Base-by-base conservation (phyloP, 2,888 invertebrate genomes). In the Lepidocyrtoides sp. region DNA sequence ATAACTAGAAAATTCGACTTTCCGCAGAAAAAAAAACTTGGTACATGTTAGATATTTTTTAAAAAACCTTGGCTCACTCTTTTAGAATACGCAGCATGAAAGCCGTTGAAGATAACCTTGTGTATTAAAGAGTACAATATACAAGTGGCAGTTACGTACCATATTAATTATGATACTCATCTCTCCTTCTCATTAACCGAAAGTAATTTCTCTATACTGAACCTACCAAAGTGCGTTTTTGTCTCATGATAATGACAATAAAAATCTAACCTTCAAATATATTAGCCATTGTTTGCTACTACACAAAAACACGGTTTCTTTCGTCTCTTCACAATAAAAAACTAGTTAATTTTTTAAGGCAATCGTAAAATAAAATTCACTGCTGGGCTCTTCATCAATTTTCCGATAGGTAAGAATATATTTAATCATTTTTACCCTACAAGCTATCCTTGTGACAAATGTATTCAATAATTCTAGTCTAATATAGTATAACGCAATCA, bases 41-140 rank as follows among this genome's bases (percentile, higher is more conserved):
- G 54, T 36, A 69, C 36, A 44, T 20, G 81, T 26, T 81, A 60
- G 66, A 88, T 88, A 36, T 36, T 4, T 79, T 88, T 88, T 81
- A 79, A 88, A 87, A 88, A 51, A n/a, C 81, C 79, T 88, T 88
- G 87, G 87, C 79, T 79, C 54, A 69, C 77, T 77, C 41, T 66
- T 66, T n/a, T n/a, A 51, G 20, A 36, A 36, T 7, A 79, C 79
- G 69, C 26, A 60, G 17, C 14, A 66, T 0, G 54, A 66, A n/a
- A 66, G 79, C 79, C 54, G 87, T 88, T 88, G 54, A 66, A 54
- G 44, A 63, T 36, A 48, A 66, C n/a, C 63, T 60, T 48, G 29
- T n/a, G n/a, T 17, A 51, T n/a, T n/a, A n/a, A n/a, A n/a, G n/a
- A n/a, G n/a, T n/a, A 60, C 60, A 81, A 14, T 81, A 81, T 20